These are phyloP conservation scores for Orthosia cruda DNA, from an alignment of 2,888 invertebrate species.

Conservation along the genomic window DNA sequence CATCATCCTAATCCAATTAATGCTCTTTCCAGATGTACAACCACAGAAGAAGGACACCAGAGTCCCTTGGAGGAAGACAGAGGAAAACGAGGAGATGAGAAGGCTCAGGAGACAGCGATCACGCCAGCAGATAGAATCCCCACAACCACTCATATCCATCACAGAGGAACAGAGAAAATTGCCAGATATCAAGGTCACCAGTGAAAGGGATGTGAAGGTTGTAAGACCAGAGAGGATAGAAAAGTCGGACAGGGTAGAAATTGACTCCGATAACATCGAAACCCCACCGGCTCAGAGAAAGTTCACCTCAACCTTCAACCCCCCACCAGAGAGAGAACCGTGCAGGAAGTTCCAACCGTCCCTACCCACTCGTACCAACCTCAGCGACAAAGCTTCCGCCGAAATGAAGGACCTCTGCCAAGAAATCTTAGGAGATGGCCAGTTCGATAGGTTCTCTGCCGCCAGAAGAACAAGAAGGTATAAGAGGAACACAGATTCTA, in stretches of 20 bases:
- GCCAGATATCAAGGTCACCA: constrained; percentile 87
- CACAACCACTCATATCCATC: constrained; percentile 91
- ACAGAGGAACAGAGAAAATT: constrained; percentile 93
- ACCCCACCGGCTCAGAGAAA: constrained; percentile 96
- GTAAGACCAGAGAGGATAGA: constrained; percentile 71
- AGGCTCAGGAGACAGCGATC: constrained; percentile 92
- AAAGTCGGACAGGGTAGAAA: constrained; percentile 94
- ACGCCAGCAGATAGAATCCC: constrained; percentile 86
- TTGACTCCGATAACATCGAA: constrained; percentile 97
- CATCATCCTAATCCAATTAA: no score
- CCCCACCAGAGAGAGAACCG: constrained; percentile 92
- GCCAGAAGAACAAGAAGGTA: constrained; percentile 96
- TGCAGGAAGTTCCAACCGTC: constrained; percentile 91
- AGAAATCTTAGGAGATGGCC: constrained; percentile 94
- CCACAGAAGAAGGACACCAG: constrained; percentile 95
- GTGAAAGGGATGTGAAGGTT: constrained; percentile 73
- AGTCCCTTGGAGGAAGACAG: constrained; percentile 95
- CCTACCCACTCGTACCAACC: constrained; percentile 73
- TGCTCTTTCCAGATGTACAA: constrained; percentile 92
- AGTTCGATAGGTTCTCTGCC: constrained; percentile 96
- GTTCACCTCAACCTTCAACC: constrained; percentile 88
- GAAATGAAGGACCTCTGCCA: constrained; percentile 89
- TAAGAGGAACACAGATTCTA: constrained; percentile 93
- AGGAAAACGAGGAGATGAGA: constrained; percentile 93
- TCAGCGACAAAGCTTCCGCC: constrained; percentile 80